Evolutionary conservation across 2,888 invertebrate species (phyloP), one percentile per base, ranked within the genome.

Genomic region (Tipula vernalis): DNA sequence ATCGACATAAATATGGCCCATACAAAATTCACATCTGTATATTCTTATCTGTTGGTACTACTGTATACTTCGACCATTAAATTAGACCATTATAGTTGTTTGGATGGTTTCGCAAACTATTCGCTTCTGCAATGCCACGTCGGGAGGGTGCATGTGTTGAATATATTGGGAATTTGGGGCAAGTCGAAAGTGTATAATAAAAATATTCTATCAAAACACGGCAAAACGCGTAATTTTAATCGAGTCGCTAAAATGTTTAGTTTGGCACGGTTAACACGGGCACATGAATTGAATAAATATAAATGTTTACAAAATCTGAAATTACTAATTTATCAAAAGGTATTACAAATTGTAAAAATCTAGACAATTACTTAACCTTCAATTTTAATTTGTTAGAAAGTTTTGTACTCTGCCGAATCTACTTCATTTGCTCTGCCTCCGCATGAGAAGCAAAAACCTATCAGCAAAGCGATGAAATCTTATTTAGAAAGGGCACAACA

Each of bases 391-490:
- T 28, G 28, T 28, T 10, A 71, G 71, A 10, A 71, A 71, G 8
- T 28, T 6, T 28, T 28, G 28, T 57, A 57, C 8, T n/a, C 10
- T 10, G 28, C 28, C 28, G 71, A 71, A 18, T 6, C 1, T 57
- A 18, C 8, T 28, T 13, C 28, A 28, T 10, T 12, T 51, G 51
- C 3, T 4, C 2, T 4, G 3, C 3, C 12, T 12, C 28, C 12
- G 6, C 6, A 28, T 71, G 71, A 71, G 28, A 91, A 90, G 42
- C 94, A 93, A 89, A 94, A 94, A 89, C 94, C 94, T 89, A 93
- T 96, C 4, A 98, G 96, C 91, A 96, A 96, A 92, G 97, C 98
- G 6, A 98, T 98, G 98, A 94, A 94, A 91, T 94, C 96, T 0
- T 98, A 98, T 91, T 92, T 98, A 88, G 95, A 97, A 90, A 93